Evolutionary conservation across 2,797 vertebrate species (phyloP).

Genomic region (Sternarchorhynchus goeldii): DNA sequence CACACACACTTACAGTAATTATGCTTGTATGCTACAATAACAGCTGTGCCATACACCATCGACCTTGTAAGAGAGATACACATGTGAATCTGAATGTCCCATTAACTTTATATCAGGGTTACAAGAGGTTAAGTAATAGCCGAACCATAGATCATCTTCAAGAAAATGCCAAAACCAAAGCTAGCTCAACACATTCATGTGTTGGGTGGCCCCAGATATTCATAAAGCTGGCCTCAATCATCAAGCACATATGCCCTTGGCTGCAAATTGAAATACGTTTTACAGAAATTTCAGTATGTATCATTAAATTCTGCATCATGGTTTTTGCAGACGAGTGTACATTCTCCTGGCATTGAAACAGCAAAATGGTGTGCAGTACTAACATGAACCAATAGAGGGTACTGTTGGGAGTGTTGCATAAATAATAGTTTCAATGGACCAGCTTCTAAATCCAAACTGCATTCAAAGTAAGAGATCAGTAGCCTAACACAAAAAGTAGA

Average conservation of each 20-base stretch:
- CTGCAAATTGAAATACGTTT: not conserved
- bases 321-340: not conserved
- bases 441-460: no score
- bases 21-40: constrained; percentile 32
- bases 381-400: not conserved
- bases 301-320: not conserved
- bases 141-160: not conserved
- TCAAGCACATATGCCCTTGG: not conserved
- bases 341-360: not conserved
- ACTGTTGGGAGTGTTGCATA: not conserved
- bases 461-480: no score
- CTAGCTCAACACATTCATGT: not conserved
- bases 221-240: not conserved
- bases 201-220: not conserved
- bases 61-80: not conserved
- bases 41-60: constrained; percentile 25
- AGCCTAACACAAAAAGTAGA: no score
- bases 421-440: no score
- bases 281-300: not conserved
- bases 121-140: not conserved
- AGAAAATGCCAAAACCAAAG: not conserved
- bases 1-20: constrained; percentile 38
- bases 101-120: not conserved
- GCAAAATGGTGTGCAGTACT: not conserved
- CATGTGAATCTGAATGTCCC: constrained; percentile 26